These are phyloP conservation scores for Brassicogethes aeneus DNA, from an alignment of 2,888 invertebrate species.

Conservation along the genomic window DNA sequence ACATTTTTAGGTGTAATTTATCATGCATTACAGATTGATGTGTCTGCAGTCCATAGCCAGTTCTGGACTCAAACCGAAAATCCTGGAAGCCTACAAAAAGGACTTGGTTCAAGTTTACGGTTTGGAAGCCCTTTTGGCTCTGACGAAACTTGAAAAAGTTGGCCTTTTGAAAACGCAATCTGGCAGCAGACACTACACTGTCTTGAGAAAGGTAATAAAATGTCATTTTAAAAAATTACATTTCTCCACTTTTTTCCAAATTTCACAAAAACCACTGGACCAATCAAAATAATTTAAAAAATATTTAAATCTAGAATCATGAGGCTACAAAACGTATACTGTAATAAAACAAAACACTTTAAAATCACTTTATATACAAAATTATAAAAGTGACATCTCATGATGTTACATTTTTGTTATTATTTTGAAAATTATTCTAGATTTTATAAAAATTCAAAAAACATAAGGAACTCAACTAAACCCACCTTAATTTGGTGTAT, in stretches of 20 bases:
- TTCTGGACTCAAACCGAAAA: conserved; percentile 86
- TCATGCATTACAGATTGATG: no score
- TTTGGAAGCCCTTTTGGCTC: conserved; percentile 67
- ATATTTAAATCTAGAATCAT: no score
- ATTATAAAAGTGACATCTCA: no score
- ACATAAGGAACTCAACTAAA: no score
- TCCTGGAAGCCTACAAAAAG: conserved; percentile 58
- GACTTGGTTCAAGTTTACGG: conserved; percentile 73
- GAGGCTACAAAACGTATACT: no score
- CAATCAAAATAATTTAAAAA: neutral
- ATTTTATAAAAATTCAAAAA: no score
- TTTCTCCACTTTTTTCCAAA: conserved; percentile 3
- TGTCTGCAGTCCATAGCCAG: conserved; percentile 89
- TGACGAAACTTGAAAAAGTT: conserved; percentile 80
- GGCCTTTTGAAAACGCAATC: conserved; percentile 72
- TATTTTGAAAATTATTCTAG: no score
- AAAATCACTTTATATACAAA: no score
- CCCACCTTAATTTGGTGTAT: no score
- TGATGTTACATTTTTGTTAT: no score
- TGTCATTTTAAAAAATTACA: neutral
- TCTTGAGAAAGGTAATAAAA: conserved; percentile 62
- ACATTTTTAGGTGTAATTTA: no score
- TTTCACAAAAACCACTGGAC: conserved; percentile 1
- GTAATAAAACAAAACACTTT: no score
- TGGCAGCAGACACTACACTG: conserved; percentile 61